A percentile compares a stretch with the other conserved stretches of the same genome.
Conservation (phyloP, 2,888 invertebrate species). For the Eupithecia insigniata region DNA sequence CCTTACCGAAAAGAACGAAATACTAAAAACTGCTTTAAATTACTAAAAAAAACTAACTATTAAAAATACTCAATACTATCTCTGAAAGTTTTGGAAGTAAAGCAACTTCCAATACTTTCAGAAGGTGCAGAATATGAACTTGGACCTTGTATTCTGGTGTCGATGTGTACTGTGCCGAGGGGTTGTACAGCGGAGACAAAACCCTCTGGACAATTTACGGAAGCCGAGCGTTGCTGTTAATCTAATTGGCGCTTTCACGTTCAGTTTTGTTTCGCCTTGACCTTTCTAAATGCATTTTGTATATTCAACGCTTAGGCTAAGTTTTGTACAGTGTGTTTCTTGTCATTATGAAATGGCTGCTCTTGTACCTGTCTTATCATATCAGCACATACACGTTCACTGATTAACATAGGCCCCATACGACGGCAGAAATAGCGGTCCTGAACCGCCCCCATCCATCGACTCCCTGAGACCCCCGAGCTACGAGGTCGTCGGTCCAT, state of each 20-base stretch:
- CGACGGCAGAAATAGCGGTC: too few species aligned
- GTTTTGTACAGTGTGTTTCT: slow-evolving; percentile 4
- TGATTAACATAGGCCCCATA: too few species aligned
- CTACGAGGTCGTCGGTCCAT: too few species aligned
- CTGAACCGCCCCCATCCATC: too few species aligned
- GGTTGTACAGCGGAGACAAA: slow-evolving; percentile 54
- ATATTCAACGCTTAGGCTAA: slow-evolving; percentile 31
- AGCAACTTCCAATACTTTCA: not conserved
- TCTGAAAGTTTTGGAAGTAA: not conserved
- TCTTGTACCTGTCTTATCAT: not conserved
- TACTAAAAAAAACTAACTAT: too few species aligned
- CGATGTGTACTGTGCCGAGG: slow-evolving; percentile 35
- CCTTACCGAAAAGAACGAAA: too few species aligned
- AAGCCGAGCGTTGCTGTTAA: slow-evolving; percentile 69
- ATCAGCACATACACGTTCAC: too few species aligned
- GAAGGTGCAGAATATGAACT: not conserved
- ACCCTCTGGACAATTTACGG: slow-evolving; percentile 74
- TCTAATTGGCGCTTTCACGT: slow-evolving; percentile 80
- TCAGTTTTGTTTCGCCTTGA: slow-evolving; percentile 74
- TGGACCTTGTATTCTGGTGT: not conserved
- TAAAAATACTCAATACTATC: too few species aligned
- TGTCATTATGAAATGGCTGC: slow-evolving; percentile 10
- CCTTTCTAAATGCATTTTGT: slow-evolving; percentile 79
- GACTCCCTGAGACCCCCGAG: too few species aligned
- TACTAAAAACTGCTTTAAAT: too few species aligned